These are phyloP conservation scores for Phoxinus dragarum DNA, from an alignment of 2,797 vertebrate species.

Conservation along the genomic window DNA sequence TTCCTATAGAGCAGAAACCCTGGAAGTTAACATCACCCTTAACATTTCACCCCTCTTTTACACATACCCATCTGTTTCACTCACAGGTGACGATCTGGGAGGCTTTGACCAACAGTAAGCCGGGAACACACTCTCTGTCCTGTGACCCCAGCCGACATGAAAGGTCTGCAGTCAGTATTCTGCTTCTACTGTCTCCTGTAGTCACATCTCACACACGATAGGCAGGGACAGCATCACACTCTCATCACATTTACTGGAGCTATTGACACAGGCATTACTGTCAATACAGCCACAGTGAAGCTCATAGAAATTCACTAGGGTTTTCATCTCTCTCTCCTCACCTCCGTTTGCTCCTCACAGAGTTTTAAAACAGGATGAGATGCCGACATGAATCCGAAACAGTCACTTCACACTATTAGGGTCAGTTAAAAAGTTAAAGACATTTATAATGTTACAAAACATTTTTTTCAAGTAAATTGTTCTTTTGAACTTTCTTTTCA, in stretches of 20 bases:
- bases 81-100: conserved; percentile 97
- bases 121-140: conserved; percentile 86
- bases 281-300: conserved; percentile 30
- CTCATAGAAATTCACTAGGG: conserved; percentile 39
- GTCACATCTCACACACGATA: conserved; percentile 16
- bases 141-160: conserved; percentile 86
- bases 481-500: background rate
- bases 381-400: background rate
- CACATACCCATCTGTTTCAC: conserved; percentile 13
- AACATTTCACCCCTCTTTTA: background rate
- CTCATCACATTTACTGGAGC: conserved; percentile 32
- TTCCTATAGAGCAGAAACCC: background rate
- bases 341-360: conserved; percentile 22
- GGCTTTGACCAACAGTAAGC: conserved; percentile 96
- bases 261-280: conserved; percentile 28
- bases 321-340: conserved; percentile 29
- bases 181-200: conserved; percentile 33
- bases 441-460: background rate
- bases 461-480: background rate
- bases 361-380: conserved; percentile 3
- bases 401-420: background rate
- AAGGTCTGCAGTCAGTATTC: conserved; percentile 82
- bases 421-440: background rate
- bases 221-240: conserved; percentile 19
- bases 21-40: background rate